Evolutionary conservation across 2,797 vertebrate species (phyloP).

Genomic region (Macroramphosus scolopax): DNA sequence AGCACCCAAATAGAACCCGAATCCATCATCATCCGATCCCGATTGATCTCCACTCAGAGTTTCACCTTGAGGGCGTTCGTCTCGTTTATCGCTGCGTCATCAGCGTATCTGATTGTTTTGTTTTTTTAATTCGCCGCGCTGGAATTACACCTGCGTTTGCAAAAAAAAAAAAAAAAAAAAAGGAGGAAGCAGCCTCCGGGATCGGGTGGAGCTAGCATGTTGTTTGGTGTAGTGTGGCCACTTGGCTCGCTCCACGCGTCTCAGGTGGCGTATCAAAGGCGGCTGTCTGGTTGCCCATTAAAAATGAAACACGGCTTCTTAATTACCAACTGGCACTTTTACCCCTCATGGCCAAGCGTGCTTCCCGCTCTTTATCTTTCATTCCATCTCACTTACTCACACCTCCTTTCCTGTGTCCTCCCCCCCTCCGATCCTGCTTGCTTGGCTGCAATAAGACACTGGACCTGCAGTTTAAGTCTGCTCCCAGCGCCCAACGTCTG

Average conservation of each 20-base stretch:
- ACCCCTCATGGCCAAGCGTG: conserved; percentile 16
- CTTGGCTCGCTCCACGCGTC: conserved; percentile 46
- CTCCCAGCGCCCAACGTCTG: conserved; percentile 55
- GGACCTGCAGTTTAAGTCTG: conserved; percentile 63
- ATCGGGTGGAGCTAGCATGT: conserved; percentile 30
- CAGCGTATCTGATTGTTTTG: conserved; percentile 26
- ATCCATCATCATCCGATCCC: conserved; percentile 56
- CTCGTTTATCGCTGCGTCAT: conserved; percentile 52
- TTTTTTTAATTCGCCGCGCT: conserved; percentile 28
- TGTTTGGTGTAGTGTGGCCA: conserved; percentile 41
- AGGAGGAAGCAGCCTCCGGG: no score
- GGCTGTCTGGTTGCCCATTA: conserved; percentile 61
- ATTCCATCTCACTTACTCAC: conserved; percentile 52
- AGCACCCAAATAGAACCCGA: conserved; percentile 63
- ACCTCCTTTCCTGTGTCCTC: conserved; percentile 41
- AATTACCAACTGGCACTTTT: conserved; percentile 66
- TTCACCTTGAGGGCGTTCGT: conserved; percentile 57
- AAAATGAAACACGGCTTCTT: conserved; percentile 70
- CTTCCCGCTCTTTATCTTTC: conserved; percentile 37
- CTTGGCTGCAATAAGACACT: conserved; percentile 75
- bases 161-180: no score
- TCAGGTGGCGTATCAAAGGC: conserved; percentile 59
- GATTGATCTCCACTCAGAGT: conserved; percentile 59
- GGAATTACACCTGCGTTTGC: conserved; percentile 24
- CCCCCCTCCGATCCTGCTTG: conserved; percentile 54